Percentiles rank a stretch among this genome's conserved stretches.
Evolutionary conservation across 2,113 vertebrate genomes (phyloP).

Genomic region (Lanius collurio): DNA sequence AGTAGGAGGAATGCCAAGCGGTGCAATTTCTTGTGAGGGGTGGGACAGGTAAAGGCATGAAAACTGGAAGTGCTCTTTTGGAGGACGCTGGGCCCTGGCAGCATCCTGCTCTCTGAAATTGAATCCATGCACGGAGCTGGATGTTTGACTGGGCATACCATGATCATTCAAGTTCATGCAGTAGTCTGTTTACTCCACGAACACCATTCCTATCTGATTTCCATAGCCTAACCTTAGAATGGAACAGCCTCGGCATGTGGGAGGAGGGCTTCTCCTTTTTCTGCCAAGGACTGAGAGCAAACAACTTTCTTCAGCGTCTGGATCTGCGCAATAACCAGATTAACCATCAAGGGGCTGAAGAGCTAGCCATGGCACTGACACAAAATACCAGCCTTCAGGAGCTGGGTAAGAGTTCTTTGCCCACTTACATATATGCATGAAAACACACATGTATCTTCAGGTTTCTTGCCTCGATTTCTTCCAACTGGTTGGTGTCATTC

Average conservation of each 20-base stretch:
- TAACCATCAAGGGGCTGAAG: conserved; percentile 85
- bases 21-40: not conserved
- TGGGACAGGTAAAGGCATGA: not conserved
- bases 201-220: not conserved
- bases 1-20: not conserved
- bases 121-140: fast-evolving
- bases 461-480: not conserved
- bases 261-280: conserved; percentile 88
- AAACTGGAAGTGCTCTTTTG: not conserved
- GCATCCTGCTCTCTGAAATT: not conserved
- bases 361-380: conserved; percentile 83
- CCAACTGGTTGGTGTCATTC: not conserved
- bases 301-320: conserved; percentile 74
- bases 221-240: conserved; percentile 88
- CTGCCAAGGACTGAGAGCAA: conserved; percentile 85
- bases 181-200: fast-evolving
- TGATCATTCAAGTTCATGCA: not conserved
- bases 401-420: conserved; percentile 78
- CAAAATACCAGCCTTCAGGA: conserved; percentile 80
- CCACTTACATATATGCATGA: fast-evolving
- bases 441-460: fast-evolving
- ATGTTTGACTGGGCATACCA: fast-evolving
- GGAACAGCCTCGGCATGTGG: conserved; percentile 90
- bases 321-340: conserved; percentile 97
- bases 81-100: not conserved